A percentile compares a stretch with the other conserved stretches of the same genome.
These are phyloP conservation scores for Crenichthys baileyi DNA, from an alignment of 2,797 vertebrate species.

Conservation along the genomic window DNA sequence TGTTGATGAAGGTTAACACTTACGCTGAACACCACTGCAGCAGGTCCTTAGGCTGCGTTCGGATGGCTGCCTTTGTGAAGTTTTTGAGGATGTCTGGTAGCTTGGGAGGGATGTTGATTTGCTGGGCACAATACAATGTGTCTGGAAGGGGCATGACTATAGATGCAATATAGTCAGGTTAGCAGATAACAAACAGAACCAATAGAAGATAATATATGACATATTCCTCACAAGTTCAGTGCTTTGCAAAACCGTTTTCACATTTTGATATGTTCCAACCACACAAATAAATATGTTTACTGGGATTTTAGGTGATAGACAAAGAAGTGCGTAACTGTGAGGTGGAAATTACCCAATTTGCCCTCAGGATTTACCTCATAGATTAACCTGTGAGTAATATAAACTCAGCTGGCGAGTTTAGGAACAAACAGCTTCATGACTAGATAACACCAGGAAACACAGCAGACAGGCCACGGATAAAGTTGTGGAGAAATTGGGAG, in stretches of 20 bases:
- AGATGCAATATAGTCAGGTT: conserved; percentile 16
- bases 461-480: no score
- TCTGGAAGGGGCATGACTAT: conserved; percentile 89
- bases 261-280: no score
- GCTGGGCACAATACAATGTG: conserved; percentile 91
- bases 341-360: no score
- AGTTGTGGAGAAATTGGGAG: no score
- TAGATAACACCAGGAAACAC: no score
- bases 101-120: conserved; percentile 91
- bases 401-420: background rate
- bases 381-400: no score
- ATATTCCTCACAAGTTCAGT: background rate
- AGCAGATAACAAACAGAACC: conserved; percentile 9
- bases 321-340: no score
- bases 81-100: conserved; percentile 92
- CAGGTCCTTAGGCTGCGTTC: conserved; percentile 91
- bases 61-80: conserved; percentile 94
- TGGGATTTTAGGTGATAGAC: no score
- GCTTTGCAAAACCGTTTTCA: no score
- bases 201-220: background rate
- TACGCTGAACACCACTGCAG: conserved; percentile 91
- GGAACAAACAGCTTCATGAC: no score
- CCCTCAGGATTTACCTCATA: no score
- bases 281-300: no score
- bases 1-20: conserved; percentile 59